Evolutionary conservation across 2,888 invertebrate genomes (phyloP), one percentile per base, ranked within the genome.

Genomic region (Exocentrus adspersus): DNA sequence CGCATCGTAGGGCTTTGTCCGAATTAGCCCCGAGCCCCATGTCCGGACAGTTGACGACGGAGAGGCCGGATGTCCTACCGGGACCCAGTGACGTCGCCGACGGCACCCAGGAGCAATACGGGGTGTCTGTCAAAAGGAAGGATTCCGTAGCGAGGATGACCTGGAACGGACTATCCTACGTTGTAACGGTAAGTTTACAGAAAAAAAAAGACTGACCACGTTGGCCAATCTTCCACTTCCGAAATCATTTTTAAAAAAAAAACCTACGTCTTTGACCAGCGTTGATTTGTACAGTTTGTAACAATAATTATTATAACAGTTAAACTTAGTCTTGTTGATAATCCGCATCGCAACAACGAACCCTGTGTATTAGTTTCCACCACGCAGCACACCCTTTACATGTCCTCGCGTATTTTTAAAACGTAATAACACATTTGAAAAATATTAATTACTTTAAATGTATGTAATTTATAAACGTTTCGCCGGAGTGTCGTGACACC

Each of bases 141-240:
- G 92, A 93, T 77, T 92, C 93, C 66, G 94, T 94, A 28, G 91
- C 92, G 41, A 86, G 91, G 77, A 92, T 94, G 88, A 92, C 93
- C 19, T 88, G 91, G 81, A 90, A 90, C 74, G 93, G 93, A 66
- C 84, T 93, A 60, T 89, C 91, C 76, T 91, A 91, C 82, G 90
- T 93, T 80, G 90, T 92, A 75, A 89, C 90, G 83, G 93, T 93
- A 80, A 88, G 89, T 43, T 7, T 37, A 37, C 14, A 28, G 9
- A 28, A 1, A 28, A 0, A 28, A 7, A 28, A 5, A 28, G 28
- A 1, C 6, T 28, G 28, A 1, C 9, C 5, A 28, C 9, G 1
- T 28, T 1, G 28, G n/a, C n/a, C n/a, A n/a, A n/a, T n/a, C n/a
- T n/a, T n/a, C n/a, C n/a, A n/a, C n/a, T n/a, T n/a, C n/a, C n/a